Conservation (phyloP, 37 sponge, comb jelly and placozoan genomes). For the Oopsacas minuta region DNA sequence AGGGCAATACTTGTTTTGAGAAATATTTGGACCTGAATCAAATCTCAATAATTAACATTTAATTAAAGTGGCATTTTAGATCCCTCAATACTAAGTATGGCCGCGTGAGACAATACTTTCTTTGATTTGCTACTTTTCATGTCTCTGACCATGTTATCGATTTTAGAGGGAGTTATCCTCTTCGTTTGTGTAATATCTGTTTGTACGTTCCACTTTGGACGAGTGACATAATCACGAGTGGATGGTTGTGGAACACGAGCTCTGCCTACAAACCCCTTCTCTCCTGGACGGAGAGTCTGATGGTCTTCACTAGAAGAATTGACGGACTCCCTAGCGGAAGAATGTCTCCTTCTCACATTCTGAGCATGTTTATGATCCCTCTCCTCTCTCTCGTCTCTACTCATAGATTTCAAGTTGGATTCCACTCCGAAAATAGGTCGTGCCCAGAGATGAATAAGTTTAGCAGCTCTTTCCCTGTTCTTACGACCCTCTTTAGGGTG, state of each 20-base stretch:
- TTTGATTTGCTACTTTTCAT: conserved; percentile 35
- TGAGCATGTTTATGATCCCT: conserved; percentile 55
- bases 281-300: conserved; percentile 88
- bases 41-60: no score
- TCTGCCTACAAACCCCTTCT: conserved; percentile 79
- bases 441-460: conserved; percentile 91
- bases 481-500: conserved; percentile 84
- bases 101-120: conserved; percentile 34
- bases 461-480: conserved; percentile 76
- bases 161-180: neutral
- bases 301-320: conserved; percentile 1
- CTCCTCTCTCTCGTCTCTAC: conserved; percentile 80
- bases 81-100: conserved; percentile 57
- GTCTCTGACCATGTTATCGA: conserved; percentile 43
- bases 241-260: conserved; percentile 93
- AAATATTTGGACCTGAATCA: no score
- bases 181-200: conserved; percentile 34
- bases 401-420: conserved; percentile 62
- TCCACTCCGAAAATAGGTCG: conserved; percentile 93
- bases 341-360: conserved; percentile 34
- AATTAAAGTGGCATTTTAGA: conserved; percentile 56
- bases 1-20: no score
- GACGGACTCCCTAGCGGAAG: neutral
- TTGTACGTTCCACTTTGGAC: conserved; percentile 81
- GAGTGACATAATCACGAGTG: conserved; percentile 77